phyloP scores from a whole-genome alignment of 2,797 vertebrate genomes.

The Sebastiscus albofasciatus region DNA sequence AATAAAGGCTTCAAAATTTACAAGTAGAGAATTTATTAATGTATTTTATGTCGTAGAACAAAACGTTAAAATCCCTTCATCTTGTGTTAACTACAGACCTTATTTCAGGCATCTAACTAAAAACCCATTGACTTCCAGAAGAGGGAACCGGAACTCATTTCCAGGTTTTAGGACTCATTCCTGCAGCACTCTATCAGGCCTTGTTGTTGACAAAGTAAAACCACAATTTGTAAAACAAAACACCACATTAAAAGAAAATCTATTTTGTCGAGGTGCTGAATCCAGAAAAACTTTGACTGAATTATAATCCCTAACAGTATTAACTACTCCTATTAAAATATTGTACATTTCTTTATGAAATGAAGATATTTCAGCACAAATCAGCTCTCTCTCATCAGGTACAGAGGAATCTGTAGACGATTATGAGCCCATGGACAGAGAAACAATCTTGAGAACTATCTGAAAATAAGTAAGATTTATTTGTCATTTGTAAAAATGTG shows the following conservation, averaged over 20 bases:
- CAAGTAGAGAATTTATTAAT: too few relatives aligned
- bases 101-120: too few relatives aligned
- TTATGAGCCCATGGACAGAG: background rate
- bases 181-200: too few relatives aligned
- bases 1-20: too few relatives aligned
- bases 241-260: background rate
- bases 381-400: background rate
- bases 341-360: background rate
- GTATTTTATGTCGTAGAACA: too few relatives aligned
- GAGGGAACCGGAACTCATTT: too few relatives aligned
- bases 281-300: background rate
- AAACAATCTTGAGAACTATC: background rate
- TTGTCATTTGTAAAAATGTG: background rate
- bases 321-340: background rate
- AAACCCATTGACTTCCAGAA: too few relatives aligned
- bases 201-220: background rate
- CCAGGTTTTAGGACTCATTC: too few relatives aligned
- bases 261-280: background rate
- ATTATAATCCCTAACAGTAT: background rate
- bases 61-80: too few relatives aligned
- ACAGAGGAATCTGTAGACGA: background rate
- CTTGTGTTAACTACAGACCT: too few relatives aligned
- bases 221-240: background rate
- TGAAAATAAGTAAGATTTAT: slow-evolving; percentile 1
- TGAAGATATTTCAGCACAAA: background rate